These are phyloP conservation scores for Lepidochitona cinerea DNA, from an alignment of 2,888 invertebrate species.

Conservation along the genomic window DNA sequence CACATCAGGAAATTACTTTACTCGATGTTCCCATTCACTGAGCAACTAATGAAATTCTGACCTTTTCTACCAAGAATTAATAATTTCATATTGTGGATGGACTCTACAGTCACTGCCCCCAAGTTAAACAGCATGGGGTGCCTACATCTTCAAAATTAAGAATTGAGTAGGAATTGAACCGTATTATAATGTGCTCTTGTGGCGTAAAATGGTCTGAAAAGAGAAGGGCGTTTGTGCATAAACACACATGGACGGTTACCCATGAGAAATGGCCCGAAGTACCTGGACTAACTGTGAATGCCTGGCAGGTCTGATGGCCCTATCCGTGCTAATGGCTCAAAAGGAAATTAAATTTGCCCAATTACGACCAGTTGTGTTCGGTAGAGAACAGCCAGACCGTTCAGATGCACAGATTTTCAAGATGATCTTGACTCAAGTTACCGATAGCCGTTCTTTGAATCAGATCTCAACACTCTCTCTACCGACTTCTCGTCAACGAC, in stretches of 20 bases:
- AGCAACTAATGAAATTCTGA: slow-evolving; percentile 8
- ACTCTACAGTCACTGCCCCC: not conserved
- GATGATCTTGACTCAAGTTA: no score
- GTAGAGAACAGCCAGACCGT: not conserved
- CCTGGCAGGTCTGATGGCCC: slow-evolving; percentile 1
- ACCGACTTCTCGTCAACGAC: no score
- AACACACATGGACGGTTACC: slow-evolving; percentile 3
- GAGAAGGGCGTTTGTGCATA: not conserved
- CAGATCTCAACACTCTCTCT: no score
- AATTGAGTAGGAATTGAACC: not conserved
- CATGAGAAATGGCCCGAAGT: not conserved
- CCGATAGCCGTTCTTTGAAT: no score
- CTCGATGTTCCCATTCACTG: slow-evolving; percentile 5
- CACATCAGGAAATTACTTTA: slow-evolving; percentile 7
- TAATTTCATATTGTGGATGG: not conserved
- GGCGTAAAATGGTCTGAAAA: slow-evolving; percentile 1
- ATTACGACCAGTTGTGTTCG: not conserved
- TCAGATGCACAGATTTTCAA: not conserved
- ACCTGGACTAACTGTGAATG: not conserved
- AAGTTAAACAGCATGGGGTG: not conserved
- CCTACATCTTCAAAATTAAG: not conserved
- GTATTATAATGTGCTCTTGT: not conserved
- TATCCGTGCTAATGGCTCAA: not conserved
- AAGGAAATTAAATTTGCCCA: slow-evolving; percentile 7
- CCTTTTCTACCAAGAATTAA: slow-evolving; percentile 4